These are phyloP conservation scores for Halictus rubicundus DNA, from an alignment of 1,140 invertebrate genomes.

Conservation along the genomic window DNA sequence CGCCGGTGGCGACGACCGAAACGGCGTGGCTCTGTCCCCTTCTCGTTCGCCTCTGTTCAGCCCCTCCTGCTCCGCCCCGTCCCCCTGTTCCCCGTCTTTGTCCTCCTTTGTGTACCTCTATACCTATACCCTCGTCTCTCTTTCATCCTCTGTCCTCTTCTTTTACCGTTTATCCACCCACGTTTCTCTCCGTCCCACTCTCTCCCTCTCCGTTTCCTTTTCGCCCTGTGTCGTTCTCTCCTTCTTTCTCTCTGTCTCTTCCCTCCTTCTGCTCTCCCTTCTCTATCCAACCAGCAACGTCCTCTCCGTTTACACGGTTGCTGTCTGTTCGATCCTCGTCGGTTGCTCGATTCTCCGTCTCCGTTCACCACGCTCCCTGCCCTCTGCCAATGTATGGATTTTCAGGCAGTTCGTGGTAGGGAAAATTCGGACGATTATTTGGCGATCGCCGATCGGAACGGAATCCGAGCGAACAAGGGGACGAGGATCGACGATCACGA, in stretches of 20 bases:
- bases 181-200: not conserved
- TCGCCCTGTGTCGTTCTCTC: not conserved
- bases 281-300: not conserved
- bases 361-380: not conserved
- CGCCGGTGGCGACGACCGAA: slow-evolving; percentile 61
- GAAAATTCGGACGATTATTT: not conserved
- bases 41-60: not conserved
- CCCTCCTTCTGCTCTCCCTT: not conserved
- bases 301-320: not conserved
- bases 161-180: not conserved
- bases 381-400: slow-evolving; percentile 37
- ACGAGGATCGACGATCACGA: too few species aligned
- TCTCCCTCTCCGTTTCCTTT: not conserved
- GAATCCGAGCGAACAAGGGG: too few species aligned
- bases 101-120: not conserved
- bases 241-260: not conserved
- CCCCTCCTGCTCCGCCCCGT: not conserved
- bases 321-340: slow-evolving; percentile 12
- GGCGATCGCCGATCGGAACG: not conserved
- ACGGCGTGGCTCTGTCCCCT: slow-evolving; percentile 43
- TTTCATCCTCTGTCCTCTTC: slow-evolving; percentile 27
- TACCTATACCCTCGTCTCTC: slow-evolving; percentile 24
- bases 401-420: slow-evolving; percentile 4
- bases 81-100: not conserved
- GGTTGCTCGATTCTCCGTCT: not conserved